A percentile compares a stretch with the other conserved stretches of the same genome.
phyloP scores from a whole-genome alignment of 1,140 invertebrate species.

The Colletes gigas region DNA sequence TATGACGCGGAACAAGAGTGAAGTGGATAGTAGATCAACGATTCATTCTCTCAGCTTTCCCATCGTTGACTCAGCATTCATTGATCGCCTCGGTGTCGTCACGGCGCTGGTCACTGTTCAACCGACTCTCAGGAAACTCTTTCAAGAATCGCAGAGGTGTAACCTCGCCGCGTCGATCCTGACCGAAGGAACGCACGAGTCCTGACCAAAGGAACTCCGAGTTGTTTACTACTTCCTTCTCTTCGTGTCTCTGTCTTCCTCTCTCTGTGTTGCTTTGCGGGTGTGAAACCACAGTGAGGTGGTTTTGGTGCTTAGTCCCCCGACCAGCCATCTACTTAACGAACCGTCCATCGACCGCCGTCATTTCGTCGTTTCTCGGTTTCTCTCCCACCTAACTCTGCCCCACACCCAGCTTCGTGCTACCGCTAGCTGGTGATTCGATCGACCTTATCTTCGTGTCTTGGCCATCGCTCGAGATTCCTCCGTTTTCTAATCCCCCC shows the following conservation, averaged over 20 bases:
- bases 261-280: conserved; percentile 70
- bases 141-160: conserved; percentile 29
- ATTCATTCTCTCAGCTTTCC: conserved; percentile 5
- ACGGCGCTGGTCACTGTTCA: conserved; percentile 26
- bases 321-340: conserved; percentile 79
- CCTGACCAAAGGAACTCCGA: conserved; percentile 60
- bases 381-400: conserved; percentile 70
- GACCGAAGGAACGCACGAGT: conserved; percentile 56
- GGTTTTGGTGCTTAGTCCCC: conserved; percentile 79
- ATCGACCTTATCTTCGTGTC: conserved; percentile 50
- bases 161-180: conserved; percentile 37
- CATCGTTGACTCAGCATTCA: conserved; percentile 3
- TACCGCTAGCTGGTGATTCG: conserved; percentile 50
- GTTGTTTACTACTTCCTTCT: conserved; percentile 59
- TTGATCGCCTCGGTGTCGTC: background rate
- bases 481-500: conserved; percentile 20
- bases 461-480: conserved; percentile 29
- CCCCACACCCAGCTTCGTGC: conserved; percentile 39
- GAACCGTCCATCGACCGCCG: conserved; percentile 78
- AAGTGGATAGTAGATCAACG: background rate
- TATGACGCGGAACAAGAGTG: background rate
- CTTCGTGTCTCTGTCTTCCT: conserved; percentile 45
- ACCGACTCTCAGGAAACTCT: conserved; percentile 16
- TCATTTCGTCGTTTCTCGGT: conserved; percentile 78
- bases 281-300: conserved; percentile 81